These are phyloP conservation scores for Leucoma salicis DNA, from an alignment of 2,888 invertebrate genomes.

Conservation along the genomic window DNA sequence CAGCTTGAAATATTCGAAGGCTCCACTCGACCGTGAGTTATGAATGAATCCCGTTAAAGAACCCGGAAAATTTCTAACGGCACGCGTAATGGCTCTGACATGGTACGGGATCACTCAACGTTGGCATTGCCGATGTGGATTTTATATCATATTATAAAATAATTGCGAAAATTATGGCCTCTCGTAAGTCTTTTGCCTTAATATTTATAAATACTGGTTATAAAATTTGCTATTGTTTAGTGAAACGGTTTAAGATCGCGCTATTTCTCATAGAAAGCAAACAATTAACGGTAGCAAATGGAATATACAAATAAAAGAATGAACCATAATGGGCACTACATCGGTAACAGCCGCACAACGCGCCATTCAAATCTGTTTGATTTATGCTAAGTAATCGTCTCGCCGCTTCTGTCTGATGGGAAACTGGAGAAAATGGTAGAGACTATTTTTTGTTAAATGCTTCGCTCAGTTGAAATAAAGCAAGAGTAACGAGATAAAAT, in stretches of 20 bases:
- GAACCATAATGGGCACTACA: constrained; percentile 48
- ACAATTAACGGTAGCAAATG: constrained; percentile 33
- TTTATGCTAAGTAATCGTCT: constrained; percentile 63
- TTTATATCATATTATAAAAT: constrained; percentile 6
- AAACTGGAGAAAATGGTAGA: constrained; percentile 33
- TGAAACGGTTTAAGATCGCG: not conserved
- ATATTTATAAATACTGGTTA: too few relatives aligned
- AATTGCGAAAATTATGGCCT: constrained; percentile 4
- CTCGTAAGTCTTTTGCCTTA: not conserved
- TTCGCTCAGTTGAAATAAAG: constrained; percentile 20
- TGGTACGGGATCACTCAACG: constrained; percentile 38
- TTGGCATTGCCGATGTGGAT: constrained; percentile 18
- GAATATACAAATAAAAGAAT: constrained; percentile 36
- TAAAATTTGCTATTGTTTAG: too few relatives aligned
- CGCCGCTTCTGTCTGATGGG: constrained; percentile 38
- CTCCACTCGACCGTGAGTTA: constrained; percentile 80
- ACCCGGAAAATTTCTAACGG: constrained; percentile 80
- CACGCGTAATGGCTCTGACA: constrained; percentile 50
- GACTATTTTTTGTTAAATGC: constrained; percentile 32
- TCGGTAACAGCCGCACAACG: constrained; percentile 46
- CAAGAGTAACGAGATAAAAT: constrained; percentile 12
- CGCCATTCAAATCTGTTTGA: constrained; percentile 63
- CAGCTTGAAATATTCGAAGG: constrained; percentile 80
- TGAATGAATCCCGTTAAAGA: constrained; percentile 81
- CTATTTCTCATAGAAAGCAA: constrained; percentile 18